A percentile compares a stretch with the other conserved stretches of the same genome.
Evolutionary conservation across 2,888 invertebrate genomes (phyloP).

Genomic region (Luperina nickerlii): DNA sequence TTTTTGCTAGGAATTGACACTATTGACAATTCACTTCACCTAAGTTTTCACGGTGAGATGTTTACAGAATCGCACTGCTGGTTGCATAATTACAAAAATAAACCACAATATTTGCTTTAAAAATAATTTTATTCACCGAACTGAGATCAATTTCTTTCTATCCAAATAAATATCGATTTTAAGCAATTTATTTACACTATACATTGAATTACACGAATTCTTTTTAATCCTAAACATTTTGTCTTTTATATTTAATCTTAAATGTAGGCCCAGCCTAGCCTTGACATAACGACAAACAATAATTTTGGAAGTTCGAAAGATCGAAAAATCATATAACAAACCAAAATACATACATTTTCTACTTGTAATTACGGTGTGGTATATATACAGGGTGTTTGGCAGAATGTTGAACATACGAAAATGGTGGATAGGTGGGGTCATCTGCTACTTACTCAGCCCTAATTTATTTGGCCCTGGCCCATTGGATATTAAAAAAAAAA

Average conservation of each 20-base stretch:
- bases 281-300: slow-evolving; percentile 12
- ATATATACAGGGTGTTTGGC: too few species aligned
- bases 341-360: not conserved
- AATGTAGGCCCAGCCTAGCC: slow-evolving; percentile 51
- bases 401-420: too few species aligned
- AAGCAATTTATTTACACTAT: slow-evolving; percentile 66
- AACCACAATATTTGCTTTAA: slow-evolving; percentile 43
- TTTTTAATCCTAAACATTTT: slow-evolving; percentile 43
- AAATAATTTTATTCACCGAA: slow-evolving; percentile 67
- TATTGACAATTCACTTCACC: too few species aligned
- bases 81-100: not conserved
- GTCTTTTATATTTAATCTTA: slow-evolving; percentile 26
- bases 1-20: too few species aligned
- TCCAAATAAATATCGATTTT: slow-evolving; percentile 57
- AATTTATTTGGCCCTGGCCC: too few species aligned
- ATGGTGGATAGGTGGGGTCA: too few species aligned
- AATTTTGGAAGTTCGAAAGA: slow-evolving; percentile 7
- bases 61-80: too few species aligned
- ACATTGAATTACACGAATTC: slow-evolving; percentile 56
- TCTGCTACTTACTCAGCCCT: too few species aligned
- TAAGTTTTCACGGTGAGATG: too few species aligned
- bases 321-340: not conserved
- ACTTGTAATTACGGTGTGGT: not conserved
- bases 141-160: slow-evolving; percentile 68
- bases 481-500: too few species aligned